Conservation (phyloP, 2,113 vertebrate genomes). For the Pseudorectes ferrugineus region DNA sequence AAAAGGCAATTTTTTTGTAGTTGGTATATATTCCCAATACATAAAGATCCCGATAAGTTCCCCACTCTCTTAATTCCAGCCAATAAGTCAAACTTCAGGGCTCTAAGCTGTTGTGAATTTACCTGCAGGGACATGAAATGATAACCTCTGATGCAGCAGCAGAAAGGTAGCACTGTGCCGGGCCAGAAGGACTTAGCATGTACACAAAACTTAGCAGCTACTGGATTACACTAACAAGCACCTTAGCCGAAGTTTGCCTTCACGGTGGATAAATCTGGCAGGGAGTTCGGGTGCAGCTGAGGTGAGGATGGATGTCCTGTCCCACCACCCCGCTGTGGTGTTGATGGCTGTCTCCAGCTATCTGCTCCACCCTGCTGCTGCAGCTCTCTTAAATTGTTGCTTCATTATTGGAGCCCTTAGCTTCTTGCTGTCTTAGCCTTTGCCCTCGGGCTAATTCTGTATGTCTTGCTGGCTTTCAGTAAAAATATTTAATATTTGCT, state of each 20-base stretch:
- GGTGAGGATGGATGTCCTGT: neutral
- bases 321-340: neutral
- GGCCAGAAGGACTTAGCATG: neutral
- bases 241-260: neutral
- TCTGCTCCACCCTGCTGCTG: neutral
- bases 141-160: neutral
- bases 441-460: neutral
- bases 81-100: rapidly evolving
- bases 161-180: neutral
- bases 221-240: neutral
- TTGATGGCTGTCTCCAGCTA: neutral
- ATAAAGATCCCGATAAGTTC: rapidly evolving
- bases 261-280: neutral
- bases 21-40: neutral
- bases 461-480: neutral
- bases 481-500: neutral
- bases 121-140: neutral
- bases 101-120: neutral
- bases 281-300: neutral
- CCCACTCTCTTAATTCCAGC: neutral
- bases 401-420: neutral
- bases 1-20: neutral
- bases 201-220: neutral
- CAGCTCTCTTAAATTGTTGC: neutral
- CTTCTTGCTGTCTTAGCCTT: neutral